A percentile compares a stretch with the other conserved stretches of the same genome.
phyloP scores from a whole-genome alignment of 2,113 vertebrate species.

The Apaloderma vittatum region DNA sequence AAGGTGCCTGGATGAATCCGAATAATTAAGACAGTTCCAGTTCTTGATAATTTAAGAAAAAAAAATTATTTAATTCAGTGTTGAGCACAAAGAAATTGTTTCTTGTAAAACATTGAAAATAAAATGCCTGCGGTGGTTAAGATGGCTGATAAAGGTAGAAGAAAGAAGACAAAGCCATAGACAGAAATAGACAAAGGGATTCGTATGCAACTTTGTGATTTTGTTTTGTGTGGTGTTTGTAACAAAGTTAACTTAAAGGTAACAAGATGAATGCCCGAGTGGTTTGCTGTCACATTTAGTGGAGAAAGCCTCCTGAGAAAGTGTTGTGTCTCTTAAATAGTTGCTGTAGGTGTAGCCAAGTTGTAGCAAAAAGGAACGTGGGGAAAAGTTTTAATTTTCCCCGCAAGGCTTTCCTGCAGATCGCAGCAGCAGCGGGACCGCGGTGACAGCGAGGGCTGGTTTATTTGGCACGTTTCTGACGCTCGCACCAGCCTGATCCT shows the following conservation, averaged over 20 bases:
- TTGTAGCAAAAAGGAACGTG: neutral
- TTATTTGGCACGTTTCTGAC: neutral
- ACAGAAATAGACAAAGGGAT: neutral
- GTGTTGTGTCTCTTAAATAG: neutral
- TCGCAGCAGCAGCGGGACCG: neutral
- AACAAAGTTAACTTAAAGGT: neutral
- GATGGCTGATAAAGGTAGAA: neutral
- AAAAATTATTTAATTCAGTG: neutral
- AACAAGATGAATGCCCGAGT: neutral
- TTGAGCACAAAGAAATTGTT: neutral
- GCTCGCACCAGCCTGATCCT: neutral
- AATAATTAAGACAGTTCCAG: neutral
- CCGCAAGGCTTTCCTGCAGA: neutral
- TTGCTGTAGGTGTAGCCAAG: neutral
- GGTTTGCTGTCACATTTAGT: neutral
- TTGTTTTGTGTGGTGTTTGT: neutral
- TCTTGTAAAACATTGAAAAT: neutral
- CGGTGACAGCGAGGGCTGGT: neutral
- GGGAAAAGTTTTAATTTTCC: neutral
- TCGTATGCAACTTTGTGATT: rapidly evolving
- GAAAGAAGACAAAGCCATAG: no score
- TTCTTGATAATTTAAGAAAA: neutral
- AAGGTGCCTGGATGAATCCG: neutral
- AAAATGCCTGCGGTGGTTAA: neutral
- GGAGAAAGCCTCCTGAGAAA: neutral